Base-by-base conservation (phyloP, 2,888 invertebrate species). In the Scaptomyza reducta region DNA sequence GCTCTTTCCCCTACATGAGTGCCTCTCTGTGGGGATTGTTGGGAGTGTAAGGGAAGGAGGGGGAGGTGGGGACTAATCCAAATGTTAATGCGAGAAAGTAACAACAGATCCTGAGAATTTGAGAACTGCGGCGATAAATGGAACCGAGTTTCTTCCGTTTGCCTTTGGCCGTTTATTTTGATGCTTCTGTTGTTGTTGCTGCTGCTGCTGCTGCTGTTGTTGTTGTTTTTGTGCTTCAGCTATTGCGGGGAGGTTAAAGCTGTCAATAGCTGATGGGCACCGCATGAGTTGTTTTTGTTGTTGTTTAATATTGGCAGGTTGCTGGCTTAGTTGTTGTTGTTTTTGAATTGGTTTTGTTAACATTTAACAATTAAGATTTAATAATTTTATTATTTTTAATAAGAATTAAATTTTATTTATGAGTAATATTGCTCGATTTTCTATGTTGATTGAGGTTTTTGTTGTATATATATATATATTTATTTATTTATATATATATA, bases 401-500 rank as follows among this genome's bases (percentile, higher is more conserved):
- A n/a, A 33, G 18, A 22, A 49, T 22, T 33, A 22, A 49, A n/a
- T 50, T 47, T 46, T 60, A 40, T 41, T 72, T 79, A 76, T 66
- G 61, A 61, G 67, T 87, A 82, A 84, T 87, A 82, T 82, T 82
- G 81, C 81, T 82, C 79, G 71, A 75, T 77, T 81, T 84, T 65
- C 78, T 80, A 60, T 64, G 42, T 61, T 75, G 60, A 58, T 77
- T 75, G 74, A 75, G 74, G 74, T 79, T 71, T 62, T 71, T 47
- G 65, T 75, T 65, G 68, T 57, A 64, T 64, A 46, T 33, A 51
- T 50, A 25, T 51, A 63, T 40, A 42, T 18, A 35, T 25, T 18
- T n/a, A 18, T 1, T 18, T 6, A 31, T 46, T 29, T 29, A 46
- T 31, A 13, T 13, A 13, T 25, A 5, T 31, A 13, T 44, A 6